phyloP scores from a whole-genome alignment of 37 sponge, comb jelly and placozoan genomes.

The Aphrocallistes beatrix region DNA sequence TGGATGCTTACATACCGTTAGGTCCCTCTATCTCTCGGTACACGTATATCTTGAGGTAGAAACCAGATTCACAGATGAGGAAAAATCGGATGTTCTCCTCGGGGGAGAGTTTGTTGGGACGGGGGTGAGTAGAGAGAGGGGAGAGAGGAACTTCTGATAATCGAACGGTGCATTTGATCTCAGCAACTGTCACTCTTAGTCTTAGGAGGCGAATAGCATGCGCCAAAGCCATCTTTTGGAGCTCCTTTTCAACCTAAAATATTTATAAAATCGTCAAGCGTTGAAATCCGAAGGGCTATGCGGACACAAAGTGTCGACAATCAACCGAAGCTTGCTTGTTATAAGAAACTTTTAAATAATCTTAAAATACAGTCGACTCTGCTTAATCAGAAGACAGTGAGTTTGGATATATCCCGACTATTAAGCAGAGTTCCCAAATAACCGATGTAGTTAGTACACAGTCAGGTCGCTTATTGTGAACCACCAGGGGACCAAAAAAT shows the following conservation, averaged over 20 bases:
- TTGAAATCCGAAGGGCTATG: too few relatives aligned
- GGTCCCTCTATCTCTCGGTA: slow-evolving; percentile 85
- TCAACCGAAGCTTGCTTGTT: too few relatives aligned
- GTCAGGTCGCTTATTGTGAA: too few relatives aligned
- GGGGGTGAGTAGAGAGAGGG: background rate
- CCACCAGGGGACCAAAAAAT: too few relatives aligned
- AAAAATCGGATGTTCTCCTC: slow-evolving; percentile 55
- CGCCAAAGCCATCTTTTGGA: slow-evolving; percentile 18
- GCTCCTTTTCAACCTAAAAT: slow-evolving; percentile 16
- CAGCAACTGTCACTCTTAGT: slow-evolving; percentile 84
- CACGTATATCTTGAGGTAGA: slow-evolving; percentile 57
- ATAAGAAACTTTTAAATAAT: too few relatives aligned
- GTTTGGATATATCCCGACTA: too few relatives aligned
- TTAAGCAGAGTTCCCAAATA: too few relatives aligned
- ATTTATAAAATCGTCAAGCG: too few relatives aligned
- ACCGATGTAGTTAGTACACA: too few relatives aligned
- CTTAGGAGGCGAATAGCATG: slow-evolving; percentile 69
- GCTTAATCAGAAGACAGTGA: too few relatives aligned
- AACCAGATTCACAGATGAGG: slow-evolving; percentile 69
- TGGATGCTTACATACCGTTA: background rate
- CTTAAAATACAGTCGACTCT: too few relatives aligned
- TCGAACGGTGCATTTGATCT: slow-evolving; percentile 73
- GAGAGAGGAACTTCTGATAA: background rate
- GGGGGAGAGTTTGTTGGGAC: background rate
- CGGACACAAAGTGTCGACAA: too few relatives aligned